phyloP scores from a whole-genome alignment of 2,888 invertebrate species.

The Geotrupes spiniger region DNA sequence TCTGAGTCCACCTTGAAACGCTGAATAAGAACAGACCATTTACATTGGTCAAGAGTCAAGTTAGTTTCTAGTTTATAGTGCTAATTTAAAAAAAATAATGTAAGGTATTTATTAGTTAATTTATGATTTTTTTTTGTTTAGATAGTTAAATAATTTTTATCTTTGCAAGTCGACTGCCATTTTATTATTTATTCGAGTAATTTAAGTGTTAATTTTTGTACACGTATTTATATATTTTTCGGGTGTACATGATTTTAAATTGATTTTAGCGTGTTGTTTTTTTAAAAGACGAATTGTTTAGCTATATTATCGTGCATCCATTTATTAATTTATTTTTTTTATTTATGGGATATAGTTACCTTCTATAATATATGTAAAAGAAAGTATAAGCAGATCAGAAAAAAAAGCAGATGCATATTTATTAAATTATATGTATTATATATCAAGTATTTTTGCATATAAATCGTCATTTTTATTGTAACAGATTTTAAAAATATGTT shows the following conservation, averaged over 20 bases:
- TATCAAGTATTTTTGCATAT: constrained; percentile 9
- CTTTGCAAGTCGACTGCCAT: constrained; percentile 24
- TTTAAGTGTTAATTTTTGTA: constrained; percentile 6
- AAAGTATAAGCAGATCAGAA: constrained; percentile 5
- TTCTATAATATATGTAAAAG: constrained; percentile 8
- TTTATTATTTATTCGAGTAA: constrained; percentile 17
- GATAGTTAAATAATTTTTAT: no score
- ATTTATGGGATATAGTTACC: constrained; percentile 16
- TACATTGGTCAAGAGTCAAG: constrained; percentile 26
- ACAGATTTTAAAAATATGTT: no score
- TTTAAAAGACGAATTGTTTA: neutral
- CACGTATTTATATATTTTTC: neutral
- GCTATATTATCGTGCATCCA: neutral
- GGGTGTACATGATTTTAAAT: neutral
- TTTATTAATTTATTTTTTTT: constrained; percentile 12
- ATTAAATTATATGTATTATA: constrained; percentile 9
- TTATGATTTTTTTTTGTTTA: constrained; percentile 32
- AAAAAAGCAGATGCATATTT: constrained; percentile 9
- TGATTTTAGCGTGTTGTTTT: neutral
- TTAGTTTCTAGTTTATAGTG: constrained; percentile 25
- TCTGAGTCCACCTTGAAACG: neutral
- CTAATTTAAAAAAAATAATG: constrained; percentile 18
- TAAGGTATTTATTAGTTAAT: constrained; percentile 42
- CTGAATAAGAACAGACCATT: neutral
- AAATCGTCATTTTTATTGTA: neutral